These are phyloP conservation scores for Oreotragus oreotragus DNA, from an alignment of 2,113 vertebrate genomes.

Conservation along the genomic window DNA sequence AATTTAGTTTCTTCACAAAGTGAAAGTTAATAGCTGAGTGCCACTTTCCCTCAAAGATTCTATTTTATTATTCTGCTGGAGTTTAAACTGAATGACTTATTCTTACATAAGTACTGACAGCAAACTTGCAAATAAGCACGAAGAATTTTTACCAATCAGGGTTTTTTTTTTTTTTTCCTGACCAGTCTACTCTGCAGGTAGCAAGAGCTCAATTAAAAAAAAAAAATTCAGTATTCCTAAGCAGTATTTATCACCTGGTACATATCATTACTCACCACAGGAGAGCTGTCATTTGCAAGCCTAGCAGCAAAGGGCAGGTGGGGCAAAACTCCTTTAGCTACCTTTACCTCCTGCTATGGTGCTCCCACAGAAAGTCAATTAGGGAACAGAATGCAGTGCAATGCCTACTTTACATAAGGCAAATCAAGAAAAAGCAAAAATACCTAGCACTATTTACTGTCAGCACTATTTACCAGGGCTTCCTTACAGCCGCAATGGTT, in stretches of 20 bases:
- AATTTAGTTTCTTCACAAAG: conserved; percentile 18
- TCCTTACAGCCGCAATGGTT: neutral
- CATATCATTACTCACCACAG: neutral
- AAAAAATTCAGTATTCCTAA: neutral
- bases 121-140: conserved; percentile 18
- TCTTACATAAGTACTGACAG: conserved; percentile 22
- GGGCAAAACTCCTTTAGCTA: neutral
- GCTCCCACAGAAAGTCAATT: neutral
- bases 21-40: neutral
- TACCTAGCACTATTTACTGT: too few species aligned
- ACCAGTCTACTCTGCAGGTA: neutral
- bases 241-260: neutral
- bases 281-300: conserved; percentile 10
- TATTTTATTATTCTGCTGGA: neutral
- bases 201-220: neutral
- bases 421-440: neutral
- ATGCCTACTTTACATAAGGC: neutral
- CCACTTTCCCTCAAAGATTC: neutral
- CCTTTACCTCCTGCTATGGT: neutral
- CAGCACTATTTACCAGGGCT: neutral
- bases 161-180: neutral
- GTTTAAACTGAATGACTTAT: conserved; percentile 11
- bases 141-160: neutral
- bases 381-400: neutral
- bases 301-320: neutral